Evolutionary conservation across 64 coral and sea anemone species (phyloP).

Genomic region (Actinia equina): DNA sequence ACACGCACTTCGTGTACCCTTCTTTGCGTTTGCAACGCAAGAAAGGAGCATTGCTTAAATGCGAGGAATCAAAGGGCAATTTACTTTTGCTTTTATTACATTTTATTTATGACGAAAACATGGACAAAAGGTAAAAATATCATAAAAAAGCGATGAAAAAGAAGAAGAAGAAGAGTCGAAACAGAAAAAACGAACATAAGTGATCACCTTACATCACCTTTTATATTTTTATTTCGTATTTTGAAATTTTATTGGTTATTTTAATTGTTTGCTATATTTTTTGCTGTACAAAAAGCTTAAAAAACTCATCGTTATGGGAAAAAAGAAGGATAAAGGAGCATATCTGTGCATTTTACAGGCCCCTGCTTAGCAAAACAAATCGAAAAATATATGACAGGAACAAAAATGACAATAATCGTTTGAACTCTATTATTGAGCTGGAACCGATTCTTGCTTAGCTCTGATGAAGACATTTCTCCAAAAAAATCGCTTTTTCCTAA

Average conservation of each 20-base stretch:
- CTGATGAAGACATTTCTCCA: background rate
- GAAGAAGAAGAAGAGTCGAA: background rate
- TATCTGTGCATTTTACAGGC: background rate
- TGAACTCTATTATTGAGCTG: background rate
- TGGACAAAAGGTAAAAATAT: background rate
- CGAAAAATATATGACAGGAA: background rate
- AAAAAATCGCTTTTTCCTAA: background rate
- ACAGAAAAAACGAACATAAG: background rate
- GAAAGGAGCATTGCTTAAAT: background rate
- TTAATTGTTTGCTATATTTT: conserved; percentile 15
- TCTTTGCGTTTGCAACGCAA: background rate
- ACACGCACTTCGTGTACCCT: background rate
- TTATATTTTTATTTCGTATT: conserved; percentile 4
- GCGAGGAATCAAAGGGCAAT: background rate
- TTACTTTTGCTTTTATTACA: background rate
- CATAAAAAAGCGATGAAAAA: background rate
- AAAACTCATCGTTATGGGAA: background rate
- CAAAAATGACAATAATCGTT: background rate
- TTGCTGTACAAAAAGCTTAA: conserved; percentile 20
- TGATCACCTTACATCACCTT: conserved; percentile 8
- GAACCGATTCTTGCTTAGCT: background rate
- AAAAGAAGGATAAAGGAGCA: background rate
- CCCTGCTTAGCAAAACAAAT: background rate
- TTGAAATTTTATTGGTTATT: background rate
- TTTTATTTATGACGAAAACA: background rate